phyloP scores from a whole-genome alignment of 2,113 vertebrate genomes.

The Corydoras maculifer region DNA sequence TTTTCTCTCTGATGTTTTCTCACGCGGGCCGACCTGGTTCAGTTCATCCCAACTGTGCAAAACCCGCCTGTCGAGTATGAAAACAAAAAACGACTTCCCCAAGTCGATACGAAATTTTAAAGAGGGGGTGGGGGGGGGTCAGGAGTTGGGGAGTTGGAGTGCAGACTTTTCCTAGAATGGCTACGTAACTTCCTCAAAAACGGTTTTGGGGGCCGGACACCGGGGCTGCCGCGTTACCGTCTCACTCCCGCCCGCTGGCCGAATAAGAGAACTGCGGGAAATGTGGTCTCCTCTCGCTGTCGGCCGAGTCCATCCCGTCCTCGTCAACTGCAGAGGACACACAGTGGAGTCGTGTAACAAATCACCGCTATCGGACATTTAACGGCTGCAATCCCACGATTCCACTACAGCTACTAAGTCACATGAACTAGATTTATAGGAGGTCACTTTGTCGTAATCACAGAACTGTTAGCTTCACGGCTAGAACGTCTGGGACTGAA shows the following conservation, averaged over 20 bases:
- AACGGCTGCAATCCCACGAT: too few species aligned
- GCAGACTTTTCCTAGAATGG: slow-evolving; percentile 68
- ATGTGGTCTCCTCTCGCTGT: slow-evolving; percentile 89
- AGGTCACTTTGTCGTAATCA: too few species aligned
- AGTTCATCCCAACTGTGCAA: slow-evolving; percentile 70
- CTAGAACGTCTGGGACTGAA: not conserved
- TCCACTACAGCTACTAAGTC: too few species aligned
- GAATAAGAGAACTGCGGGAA: slow-evolving; percentile 97
- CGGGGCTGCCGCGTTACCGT: slow-evolving; percentile 12
- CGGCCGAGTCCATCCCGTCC: slow-evolving; percentile 88
- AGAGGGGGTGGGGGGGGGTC: slow-evolving; percentile 39
- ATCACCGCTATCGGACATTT: too few species aligned
- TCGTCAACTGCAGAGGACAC: slow-evolving; percentile 75
- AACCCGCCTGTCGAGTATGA: slow-evolving; percentile 55
- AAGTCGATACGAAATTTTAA: slow-evolving; percentile 49
- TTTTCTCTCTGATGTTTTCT: slow-evolving; percentile 47
- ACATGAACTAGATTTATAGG: too few species aligned
- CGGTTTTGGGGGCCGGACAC: slow-evolving; percentile 29
- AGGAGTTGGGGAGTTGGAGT: slow-evolving; percentile 51
- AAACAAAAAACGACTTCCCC: slow-evolving; percentile 44
- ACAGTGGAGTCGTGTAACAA: slow-evolving; percentile 19
- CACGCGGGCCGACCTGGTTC: slow-evolving; percentile 55
- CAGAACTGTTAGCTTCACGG: too few species aligned
- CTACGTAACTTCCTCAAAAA: slow-evolving; percentile 41
- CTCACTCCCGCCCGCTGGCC: slow-evolving; percentile 88